Percentiles rank a stretch among this genome's conserved stretches.
Conservation (phyloP, 2,888 invertebrate genomes). For the Limnephilus marmoratus region DNA sequence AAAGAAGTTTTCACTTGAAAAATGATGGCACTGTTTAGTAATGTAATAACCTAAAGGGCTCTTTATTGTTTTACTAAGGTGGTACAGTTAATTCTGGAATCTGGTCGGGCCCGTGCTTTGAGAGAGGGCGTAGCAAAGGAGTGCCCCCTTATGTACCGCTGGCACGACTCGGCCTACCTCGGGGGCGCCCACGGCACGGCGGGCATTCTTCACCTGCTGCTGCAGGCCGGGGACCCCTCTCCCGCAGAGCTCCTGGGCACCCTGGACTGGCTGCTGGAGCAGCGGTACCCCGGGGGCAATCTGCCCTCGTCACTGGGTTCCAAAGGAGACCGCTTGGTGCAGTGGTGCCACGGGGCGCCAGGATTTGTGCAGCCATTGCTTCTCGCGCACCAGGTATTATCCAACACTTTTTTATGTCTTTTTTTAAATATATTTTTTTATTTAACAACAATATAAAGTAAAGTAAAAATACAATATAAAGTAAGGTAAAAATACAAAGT, state of each 20-base stretch:
- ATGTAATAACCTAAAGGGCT: not conserved
- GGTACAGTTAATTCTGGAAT: slow-evolving; percentile 78
- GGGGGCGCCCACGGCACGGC: slow-evolving; percentile 94
- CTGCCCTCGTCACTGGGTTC: slow-evolving; percentile 88
- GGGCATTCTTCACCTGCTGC: slow-evolving; percentile 89
- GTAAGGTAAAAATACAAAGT: no score
- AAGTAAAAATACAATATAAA: no score
- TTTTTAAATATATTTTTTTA: no score
- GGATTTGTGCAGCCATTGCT: slow-evolving; percentile 86
- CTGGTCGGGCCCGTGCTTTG: slow-evolving; percentile 80
- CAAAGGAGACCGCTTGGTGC: slow-evolving; percentile 85
- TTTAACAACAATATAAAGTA: no score
- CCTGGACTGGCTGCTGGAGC: slow-evolving; percentile 79
- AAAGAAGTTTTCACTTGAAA: no score
- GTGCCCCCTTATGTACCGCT: slow-evolving; percentile 87
- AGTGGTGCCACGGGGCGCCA: slow-evolving; percentile 97
- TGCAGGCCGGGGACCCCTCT: slow-evolving; percentile 81
- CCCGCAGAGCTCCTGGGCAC: slow-evolving; percentile 80
- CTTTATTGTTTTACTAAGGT: slow-evolving; percentile 75
- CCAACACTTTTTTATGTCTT: not conserved
- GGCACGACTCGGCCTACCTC: slow-evolving; percentile 91
- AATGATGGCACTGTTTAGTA: not conserved
- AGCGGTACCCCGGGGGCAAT: slow-evolving; percentile 81
- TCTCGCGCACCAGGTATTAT: slow-evolving; percentile 81
- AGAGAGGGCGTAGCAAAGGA: slow-evolving; percentile 72